Evolutionary conservation across 2,888 invertebrate genomes (phyloP).

Genomic region (Andrena praecox): DNA sequence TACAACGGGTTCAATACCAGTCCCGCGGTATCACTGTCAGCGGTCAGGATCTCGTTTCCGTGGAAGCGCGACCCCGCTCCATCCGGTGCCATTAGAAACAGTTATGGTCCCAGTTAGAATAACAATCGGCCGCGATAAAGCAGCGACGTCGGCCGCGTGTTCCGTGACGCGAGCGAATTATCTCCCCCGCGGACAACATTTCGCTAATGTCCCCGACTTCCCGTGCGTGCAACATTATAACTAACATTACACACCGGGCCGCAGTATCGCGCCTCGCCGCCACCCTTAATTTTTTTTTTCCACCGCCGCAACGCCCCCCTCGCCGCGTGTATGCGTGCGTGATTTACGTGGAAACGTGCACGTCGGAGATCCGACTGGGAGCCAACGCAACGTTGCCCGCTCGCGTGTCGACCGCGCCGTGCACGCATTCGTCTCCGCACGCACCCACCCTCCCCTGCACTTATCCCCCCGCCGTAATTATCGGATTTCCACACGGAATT

Average conservation of each 20-base stretch:
- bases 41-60: conserved; percentile 48
- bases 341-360: conserved; percentile 63
- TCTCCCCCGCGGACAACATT: conserved; percentile 56
- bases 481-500: conserved; percentile 73
- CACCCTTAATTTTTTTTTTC: conserved; percentile 39
- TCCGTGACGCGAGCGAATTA: conserved; percentile 64
- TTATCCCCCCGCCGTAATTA: conserved; percentile 74
- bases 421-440: conserved; percentile 65
- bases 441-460: conserved; percentile 57
- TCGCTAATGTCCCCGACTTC: conserved; percentile 62
- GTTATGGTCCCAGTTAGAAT: conserved; percentile 58
- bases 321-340: conserved; percentile 31
- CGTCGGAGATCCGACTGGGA: conserved; percentile 32
- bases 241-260: conserved; percentile 49
- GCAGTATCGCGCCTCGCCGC: conserved; percentile 50
- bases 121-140: conserved; percentile 56
- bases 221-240: conserved; percentile 66
- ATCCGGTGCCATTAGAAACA: conserved; percentile 55
- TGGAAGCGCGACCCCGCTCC: conserved; percentile 33
- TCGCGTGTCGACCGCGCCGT: conserved; percentile 61
- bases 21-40: conserved; percentile 34
- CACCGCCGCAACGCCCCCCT: conserved; percentile 7
- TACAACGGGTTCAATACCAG: conserved; percentile 35
- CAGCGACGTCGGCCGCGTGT: conserved; percentile 35
- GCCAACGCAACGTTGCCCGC: conserved; percentile 33